Base-by-base conservation (phyloP, 37 sponge, comb jelly and placozoan species). In the Halichondria panicea region DNA sequence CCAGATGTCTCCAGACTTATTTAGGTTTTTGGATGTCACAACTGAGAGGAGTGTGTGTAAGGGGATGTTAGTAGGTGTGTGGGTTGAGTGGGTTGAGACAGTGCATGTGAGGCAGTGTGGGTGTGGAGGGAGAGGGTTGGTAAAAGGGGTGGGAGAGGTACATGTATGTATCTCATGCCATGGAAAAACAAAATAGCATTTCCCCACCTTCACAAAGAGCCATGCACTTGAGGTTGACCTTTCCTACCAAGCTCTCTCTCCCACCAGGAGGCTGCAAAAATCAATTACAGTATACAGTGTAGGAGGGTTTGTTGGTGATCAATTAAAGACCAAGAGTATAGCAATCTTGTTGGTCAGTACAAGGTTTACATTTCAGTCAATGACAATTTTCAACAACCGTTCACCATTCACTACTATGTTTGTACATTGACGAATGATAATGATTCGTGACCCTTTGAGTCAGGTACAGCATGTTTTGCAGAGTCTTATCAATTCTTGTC, bases 151-250 rank as follows among this genome's bases (percentile, higher is more conserved):
- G 8, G 61, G 12, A 30, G 12, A 30, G 8, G 61, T 24, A 18
- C 24, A 8, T n/a, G 61, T 59, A 8, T n/a, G 27, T 59, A 30
- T 59, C n/a, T 9, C n/a, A 18, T 59, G 61, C 7, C 61, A 9
- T 7, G 21, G 27, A 18, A 18, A 30, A 24, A 24, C 7, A 59
- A 9, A 24, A 59, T 59, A 18, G 7, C 24, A 13, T 43, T 43
- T 54, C 2, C 42, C 37, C 75, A 87, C 88, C 92, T 87, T 92
- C 92, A 83, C 92, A 92, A 21, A 92, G 77, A 35, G 92, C 88
- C 3, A 92, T 60, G 50, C 92, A 92, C 8, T n/a, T 82, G 37
- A 92, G 66, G n/a, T 68, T 52, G 1, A 63, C 4, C 50, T 81
- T 81, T 8, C 82, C 78, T 30, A 78, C 88, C 55, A 88, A 43